Conservation (phyloP, 2,888 invertebrate species). For the Cosmorhoe ocellata region DNA sequence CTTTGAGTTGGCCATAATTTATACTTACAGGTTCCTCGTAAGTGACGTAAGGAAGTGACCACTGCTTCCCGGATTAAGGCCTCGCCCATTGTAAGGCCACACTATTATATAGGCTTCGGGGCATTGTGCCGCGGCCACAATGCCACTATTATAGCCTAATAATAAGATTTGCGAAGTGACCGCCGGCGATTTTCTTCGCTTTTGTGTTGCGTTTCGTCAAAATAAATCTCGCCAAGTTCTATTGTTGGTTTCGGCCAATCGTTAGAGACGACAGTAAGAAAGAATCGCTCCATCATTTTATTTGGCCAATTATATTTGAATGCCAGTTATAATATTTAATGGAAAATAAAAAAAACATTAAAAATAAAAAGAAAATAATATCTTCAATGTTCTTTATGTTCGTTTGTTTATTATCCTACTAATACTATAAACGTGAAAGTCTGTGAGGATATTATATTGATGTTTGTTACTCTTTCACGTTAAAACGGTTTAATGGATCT, state of each 20-base stretch:
- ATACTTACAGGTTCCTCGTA: too few species aligned
- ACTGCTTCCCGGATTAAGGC: background rate
- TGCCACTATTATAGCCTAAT: slow-evolving; percentile 46
- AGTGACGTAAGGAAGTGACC: background rate
- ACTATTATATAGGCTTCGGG: slow-evolving; percentile 53
- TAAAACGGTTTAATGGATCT: too few species aligned
- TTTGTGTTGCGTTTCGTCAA: slow-evolving; percentile 37
- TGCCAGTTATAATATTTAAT: too few species aligned
- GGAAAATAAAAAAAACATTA: too few species aligned
- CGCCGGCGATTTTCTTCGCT: slow-evolving; percentile 12
- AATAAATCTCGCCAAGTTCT: slow-evolving; percentile 32
- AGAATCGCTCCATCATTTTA: background rate
- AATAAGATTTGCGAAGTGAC: slow-evolving; percentile 27
- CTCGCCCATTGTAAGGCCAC: background rate
- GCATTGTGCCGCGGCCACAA: slow-evolving; percentile 52
- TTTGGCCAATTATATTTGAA: background rate
- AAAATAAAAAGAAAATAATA: too few species aligned
- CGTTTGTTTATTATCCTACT: too few species aligned
- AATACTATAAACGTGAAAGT: too few species aligned
- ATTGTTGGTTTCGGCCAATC: slow-evolving; percentile 17
- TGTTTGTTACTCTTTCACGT: too few species aligned
- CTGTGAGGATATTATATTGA: too few species aligned
- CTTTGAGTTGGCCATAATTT: too few species aligned
- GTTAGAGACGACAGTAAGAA: background rate
- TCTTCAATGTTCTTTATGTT: too few species aligned